Conservation (phyloP, 2,113 vertebrate species). For the Ciconia boyciana region DNA sequence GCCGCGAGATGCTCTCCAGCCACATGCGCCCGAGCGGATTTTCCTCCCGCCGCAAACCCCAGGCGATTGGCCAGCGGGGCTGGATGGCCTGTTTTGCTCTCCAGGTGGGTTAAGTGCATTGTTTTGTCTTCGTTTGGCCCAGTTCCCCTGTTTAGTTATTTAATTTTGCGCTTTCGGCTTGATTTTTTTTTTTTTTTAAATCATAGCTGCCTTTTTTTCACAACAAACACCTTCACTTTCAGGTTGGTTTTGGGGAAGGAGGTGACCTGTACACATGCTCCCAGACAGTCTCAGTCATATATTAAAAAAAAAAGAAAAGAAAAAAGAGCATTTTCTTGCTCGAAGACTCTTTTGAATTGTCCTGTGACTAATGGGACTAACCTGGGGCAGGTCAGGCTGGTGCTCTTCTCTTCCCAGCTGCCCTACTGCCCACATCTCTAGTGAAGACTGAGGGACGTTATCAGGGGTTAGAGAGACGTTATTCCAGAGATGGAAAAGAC, state of each 20-base stretch:
- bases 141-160: neutral
- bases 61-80: constrained; percentile 49
- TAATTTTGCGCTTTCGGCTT: neutral
- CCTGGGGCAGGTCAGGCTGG: neutral
- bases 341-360: neutral
- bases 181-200: neutral
- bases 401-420: neutral
- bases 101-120: constrained; percentile 74
- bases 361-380: neutral
- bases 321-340: neutral
- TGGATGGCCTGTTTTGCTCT: constrained; percentile 55
- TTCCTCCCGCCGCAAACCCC: constrained; percentile 34
- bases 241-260: constrained; percentile 11
- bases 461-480: neutral
- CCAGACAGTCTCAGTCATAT: neutral
- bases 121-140: constrained; percentile 67
- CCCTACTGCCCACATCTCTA: neutral
- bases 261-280: neutral
- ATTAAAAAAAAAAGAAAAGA: neutral
- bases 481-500: neutral
- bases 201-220: neutral
- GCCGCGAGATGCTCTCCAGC: constrained; percentile 44
- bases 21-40: constrained; percentile 57
- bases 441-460: neutral
- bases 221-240: neutral